These are phyloP conservation scores for Poecile montanus DNA, from an alignment of 2,797 vertebrate species.

Conservation along the genomic window DNA sequence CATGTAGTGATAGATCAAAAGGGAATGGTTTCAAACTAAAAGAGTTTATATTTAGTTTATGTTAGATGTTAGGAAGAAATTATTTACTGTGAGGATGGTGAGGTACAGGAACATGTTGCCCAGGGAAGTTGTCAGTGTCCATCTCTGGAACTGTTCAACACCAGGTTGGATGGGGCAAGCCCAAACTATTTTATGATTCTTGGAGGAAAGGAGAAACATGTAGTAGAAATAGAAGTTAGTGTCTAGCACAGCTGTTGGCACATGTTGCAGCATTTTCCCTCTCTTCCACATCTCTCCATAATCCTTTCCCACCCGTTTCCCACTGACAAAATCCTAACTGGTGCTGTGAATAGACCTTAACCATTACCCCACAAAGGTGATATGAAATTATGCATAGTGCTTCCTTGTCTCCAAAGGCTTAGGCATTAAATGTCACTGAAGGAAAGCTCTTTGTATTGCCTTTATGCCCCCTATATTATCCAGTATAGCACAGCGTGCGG, in stretches of 20 bases:
- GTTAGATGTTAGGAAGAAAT: neutral
- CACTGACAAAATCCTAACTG: neutral
- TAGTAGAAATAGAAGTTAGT: neutral
- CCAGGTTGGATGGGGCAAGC: neutral
- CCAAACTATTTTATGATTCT: neutral
- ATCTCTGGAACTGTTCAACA: neutral
- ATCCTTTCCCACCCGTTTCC: neutral
- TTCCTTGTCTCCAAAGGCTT: neutral
- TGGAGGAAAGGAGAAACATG: neutral
- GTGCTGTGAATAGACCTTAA: neutral
- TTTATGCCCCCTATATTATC: neutral
- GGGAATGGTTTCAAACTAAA: neutral
- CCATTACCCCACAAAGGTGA: fast-evolving
- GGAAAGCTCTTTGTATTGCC: neutral
- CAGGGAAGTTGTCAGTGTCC: neutral
- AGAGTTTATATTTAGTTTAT: neutral
- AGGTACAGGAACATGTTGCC: neutral
- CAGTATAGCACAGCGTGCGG: fast-evolving
- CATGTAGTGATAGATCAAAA: neutral
- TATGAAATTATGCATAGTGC: neutral
- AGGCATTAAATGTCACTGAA: neutral
- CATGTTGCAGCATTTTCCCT: neutral
- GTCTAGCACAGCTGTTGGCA: neutral
- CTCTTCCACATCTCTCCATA: neutral
- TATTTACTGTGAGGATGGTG: neutral